Evolutionary conservation across 1,140 invertebrate species (phyloP).

Genomic region (Ptiloglossa arizonensis): DNA sequence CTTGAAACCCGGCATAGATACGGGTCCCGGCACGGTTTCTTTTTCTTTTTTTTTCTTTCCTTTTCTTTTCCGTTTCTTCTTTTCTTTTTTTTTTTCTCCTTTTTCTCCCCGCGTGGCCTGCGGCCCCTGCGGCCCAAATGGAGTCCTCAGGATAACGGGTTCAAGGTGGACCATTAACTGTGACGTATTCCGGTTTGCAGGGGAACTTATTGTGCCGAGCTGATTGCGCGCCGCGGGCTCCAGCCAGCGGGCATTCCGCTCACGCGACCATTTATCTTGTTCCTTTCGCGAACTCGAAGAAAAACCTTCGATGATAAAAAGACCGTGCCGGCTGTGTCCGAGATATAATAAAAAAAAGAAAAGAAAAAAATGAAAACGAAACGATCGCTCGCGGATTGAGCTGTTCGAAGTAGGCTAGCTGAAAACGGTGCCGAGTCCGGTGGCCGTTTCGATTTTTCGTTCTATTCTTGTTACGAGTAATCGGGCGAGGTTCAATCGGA

Average conservation of each 20-base stretch:
- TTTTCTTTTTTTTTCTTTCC: constrained; percentile 4
- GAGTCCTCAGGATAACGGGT: constrained; percentile 67
- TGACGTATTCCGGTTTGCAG: constrained; percentile 60
- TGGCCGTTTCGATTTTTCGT: background rate
- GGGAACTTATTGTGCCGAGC: constrained; percentile 37
- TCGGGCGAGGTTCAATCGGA: too few species aligned
- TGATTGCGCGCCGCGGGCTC: constrained; percentile 55
- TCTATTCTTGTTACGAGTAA: too few species aligned
- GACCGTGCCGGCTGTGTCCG: background rate
- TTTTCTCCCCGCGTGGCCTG: background rate
- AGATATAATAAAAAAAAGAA: constrained; percentile 1
- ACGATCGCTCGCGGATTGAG: constrained; percentile 20
- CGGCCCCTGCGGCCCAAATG: constrained; percentile 38
- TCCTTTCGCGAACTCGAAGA: constrained; percentile 39
- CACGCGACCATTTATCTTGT: constrained; percentile 62
- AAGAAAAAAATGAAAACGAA: too few species aligned
- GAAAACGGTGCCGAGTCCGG: background rate
- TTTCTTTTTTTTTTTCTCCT: background rate
- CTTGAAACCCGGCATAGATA: constrained; percentile 58
- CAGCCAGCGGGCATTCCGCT: constrained; percentile 37
- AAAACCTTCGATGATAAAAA: constrained; percentile 37
- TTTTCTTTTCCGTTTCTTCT: background rate
- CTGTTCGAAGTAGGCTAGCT: constrained; percentile 1
- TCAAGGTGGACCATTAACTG: constrained; percentile 67
- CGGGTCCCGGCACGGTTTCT: constrained; percentile 1